phyloP scores from a whole-genome alignment of 2,888 invertebrate genomes.

The Spatulosminthurus flaviceps region DNA sequence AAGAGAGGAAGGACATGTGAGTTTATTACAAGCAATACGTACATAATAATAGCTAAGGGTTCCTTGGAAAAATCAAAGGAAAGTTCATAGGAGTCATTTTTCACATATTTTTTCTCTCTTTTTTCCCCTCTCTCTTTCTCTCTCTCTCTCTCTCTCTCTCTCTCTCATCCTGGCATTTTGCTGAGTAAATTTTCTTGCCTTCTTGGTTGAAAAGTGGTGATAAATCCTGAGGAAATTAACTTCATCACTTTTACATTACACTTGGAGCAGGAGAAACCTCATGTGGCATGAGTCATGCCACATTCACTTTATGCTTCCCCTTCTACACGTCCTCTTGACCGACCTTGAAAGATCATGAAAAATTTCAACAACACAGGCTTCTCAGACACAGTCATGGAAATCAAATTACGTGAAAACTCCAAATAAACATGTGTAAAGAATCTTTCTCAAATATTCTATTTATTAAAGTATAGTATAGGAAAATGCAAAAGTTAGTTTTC shows the following conservation, averaged over 20 bases:
- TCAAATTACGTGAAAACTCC: too few relatives aligned
- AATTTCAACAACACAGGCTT: too few relatives aligned
- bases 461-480: too few relatives aligned
- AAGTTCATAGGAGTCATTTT: constrained; percentile 40
- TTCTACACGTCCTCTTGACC: not conserved
- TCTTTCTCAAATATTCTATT: too few relatives aligned
- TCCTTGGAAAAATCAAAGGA: constrained; percentile 40
- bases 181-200: constrained; percentile 46
- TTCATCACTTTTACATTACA: constrained; percentile 34
- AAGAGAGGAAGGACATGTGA: not conserved
- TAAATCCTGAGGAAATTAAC: constrained; percentile 47
- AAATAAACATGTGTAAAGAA: too few relatives aligned
- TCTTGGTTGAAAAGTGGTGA: constrained; percentile 39
- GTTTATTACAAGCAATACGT: too few relatives aligned
- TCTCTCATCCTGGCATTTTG: constrained; percentile 22
- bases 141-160: constrained; percentile 7
- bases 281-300: not conserved
- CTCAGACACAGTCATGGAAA: too few relatives aligned
- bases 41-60: not conserved
- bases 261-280: not conserved
- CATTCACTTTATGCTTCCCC: constrained; percentile 9
- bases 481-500: too few relatives aligned
- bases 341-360: too few relatives aligned
- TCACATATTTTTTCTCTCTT: constrained; percentile 40
- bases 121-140: not conserved